Conservation (phyloP, 1,140 invertebrate species). For the Leptopilina boulardi region DNA sequence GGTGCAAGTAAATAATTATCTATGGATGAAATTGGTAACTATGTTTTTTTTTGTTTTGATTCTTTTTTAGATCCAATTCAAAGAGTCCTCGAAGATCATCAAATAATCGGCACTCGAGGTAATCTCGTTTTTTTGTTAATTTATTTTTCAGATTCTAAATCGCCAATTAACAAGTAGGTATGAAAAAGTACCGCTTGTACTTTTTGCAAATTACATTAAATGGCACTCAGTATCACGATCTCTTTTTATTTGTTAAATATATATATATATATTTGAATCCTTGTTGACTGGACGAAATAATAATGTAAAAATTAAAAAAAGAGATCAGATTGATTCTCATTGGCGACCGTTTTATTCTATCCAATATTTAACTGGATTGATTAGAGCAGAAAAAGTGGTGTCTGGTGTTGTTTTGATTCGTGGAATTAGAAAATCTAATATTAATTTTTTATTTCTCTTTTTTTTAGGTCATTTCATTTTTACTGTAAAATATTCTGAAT, state of each 20-base stretch:
- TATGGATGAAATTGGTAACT: background rate
- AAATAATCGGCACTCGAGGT: conserved; percentile 65
- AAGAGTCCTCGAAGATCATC: conserved; percentile 63
- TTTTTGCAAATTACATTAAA: conserved; percentile 52
- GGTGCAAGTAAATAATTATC: conserved; percentile 56
- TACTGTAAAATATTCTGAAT: too few relatives aligned
- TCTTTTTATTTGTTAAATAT: background rate
- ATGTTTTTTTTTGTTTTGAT: conserved; percentile 54
- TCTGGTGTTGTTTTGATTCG: conserved; percentile 5
- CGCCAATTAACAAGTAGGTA: conserved; percentile 64
- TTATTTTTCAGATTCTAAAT: conserved; percentile 62
- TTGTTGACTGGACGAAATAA: background rate
- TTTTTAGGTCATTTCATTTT: background rate
- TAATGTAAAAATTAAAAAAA: background rate
- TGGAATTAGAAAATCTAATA: conserved; percentile 21
- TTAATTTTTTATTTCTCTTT: background rate
- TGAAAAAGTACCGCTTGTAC: conserved; percentile 59
- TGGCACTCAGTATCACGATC: conserved; percentile 44
- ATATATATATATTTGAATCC: too few relatives aligned
- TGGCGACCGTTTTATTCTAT: background rate
- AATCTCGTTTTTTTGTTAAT: conserved; percentile 53
- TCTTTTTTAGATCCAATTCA: conserved; percentile 70
- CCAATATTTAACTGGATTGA: background rate
- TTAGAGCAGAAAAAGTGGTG: background rate
- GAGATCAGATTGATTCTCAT: background rate